Evolutionary conservation across 2,797 vertebrate genomes (phyloP).

Genomic region (Amazona finschi): DNA sequence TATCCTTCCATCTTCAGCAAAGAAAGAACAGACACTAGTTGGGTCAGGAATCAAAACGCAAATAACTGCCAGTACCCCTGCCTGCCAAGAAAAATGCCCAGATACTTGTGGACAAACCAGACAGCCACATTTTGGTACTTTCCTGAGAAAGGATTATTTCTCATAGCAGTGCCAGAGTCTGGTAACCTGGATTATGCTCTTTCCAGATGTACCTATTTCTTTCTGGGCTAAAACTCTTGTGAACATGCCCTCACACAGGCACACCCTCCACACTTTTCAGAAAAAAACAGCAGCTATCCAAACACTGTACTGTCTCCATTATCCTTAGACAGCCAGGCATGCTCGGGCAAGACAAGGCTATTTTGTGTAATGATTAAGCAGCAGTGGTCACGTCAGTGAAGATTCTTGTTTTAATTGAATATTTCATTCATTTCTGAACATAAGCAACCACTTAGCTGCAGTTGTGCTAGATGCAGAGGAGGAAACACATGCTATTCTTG

Average conservation of each 20-base stretch:
- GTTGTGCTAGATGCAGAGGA: constrained; percentile 58
- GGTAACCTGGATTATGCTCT: constrained; percentile 41
- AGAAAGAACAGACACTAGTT: constrained; percentile 28
- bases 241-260: constrained; percentile 27
- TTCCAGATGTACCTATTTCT: constrained; percentile 47
- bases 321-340: constrained; percentile 23
- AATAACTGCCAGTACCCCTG: not conserved
- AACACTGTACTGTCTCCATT: constrained; percentile 33
- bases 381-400: not conserved
- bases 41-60: constrained; percentile 20
- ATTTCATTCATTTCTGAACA: constrained; percentile 64
- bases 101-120: constrained; percentile 52
- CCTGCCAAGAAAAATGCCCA: constrained; percentile 44
- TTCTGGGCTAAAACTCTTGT: constrained; percentile 28
- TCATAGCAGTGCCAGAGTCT: constrained; percentile 12
- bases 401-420: constrained; percentile 44
- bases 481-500: constrained; percentile 67
- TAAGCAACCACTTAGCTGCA: constrained; percentile 61
- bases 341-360: not conserved
- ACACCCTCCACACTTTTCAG: not conserved
- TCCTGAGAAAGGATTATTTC: constrained; percentile 30
- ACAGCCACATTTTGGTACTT: constrained; percentile 39
- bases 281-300: constrained; percentile 2
- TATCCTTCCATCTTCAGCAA: constrained; percentile 38
- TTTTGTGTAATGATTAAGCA: constrained; percentile 39